Evolutionary conservation across 2,113 vertebrate species (phyloP).

Genomic region (Microcebus griseorufus): DNA sequence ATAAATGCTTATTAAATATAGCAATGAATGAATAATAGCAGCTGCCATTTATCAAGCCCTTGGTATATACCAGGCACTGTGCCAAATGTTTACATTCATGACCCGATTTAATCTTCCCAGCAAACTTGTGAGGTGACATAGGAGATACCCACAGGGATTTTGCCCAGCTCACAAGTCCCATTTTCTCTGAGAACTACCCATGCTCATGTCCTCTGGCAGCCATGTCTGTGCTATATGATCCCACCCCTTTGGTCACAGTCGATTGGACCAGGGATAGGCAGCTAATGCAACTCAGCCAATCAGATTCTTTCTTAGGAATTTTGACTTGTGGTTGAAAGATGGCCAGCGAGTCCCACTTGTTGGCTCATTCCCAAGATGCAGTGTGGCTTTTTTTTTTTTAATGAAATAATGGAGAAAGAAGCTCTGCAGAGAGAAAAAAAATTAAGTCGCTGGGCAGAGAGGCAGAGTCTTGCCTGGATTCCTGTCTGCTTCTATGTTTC

Average conservation of each 20-base stretch:
- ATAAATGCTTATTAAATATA: conserved; percentile 16
- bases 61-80: not conserved
- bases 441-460: not conserved
- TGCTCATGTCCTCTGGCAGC: not conserved
- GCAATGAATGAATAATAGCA: not conserved
- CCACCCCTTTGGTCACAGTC: not conserved
- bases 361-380: not conserved
- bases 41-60: not conserved
- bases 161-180: not conserved
- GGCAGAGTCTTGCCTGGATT: not conserved
- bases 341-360: not conserved
- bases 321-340: not conserved
- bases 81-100: not conserved
- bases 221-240: not conserved
- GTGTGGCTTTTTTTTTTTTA: not conserved
- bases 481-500: not conserved
- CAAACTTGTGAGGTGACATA: not conserved
- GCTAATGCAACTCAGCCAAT: not conserved
- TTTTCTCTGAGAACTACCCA: not conserved
- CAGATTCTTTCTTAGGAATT: not conserved
- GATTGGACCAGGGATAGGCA: not conserved
- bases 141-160: not conserved
- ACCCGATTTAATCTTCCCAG: not conserved
- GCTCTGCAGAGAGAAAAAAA: not conserved
- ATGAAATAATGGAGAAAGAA: not conserved